A percentile compares a stretch with the other conserved stretches of the same genome.
Evolutionary conservation across 1,140 invertebrate genomes (phyloP).

Genomic region (Drosophila parabipectinata): DNA sequence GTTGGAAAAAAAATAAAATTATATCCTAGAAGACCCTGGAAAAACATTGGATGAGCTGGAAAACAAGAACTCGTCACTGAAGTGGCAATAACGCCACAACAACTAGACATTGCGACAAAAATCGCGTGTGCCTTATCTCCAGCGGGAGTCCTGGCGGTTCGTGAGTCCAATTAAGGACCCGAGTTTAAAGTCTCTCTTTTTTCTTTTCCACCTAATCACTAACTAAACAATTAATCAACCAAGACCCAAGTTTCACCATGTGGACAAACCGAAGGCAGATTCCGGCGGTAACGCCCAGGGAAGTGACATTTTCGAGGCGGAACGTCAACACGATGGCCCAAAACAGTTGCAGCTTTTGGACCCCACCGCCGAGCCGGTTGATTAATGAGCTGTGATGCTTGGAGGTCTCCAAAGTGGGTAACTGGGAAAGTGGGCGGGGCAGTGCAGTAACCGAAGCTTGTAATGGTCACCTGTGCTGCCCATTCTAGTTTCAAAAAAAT

Average conservation of each 20-base stretch:
- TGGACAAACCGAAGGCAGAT: neutral
- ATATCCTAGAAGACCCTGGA: neutral
- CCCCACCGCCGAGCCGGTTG: conserved; percentile 58
- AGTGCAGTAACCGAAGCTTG: conserved; percentile 38
- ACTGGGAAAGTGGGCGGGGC: neutral
- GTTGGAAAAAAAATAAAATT: conserved; percentile 4
- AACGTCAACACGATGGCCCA: conserved; percentile 58
- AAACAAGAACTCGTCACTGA: conserved; percentile 42
- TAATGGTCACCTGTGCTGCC: too few relatives aligned
- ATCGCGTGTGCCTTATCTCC: conserved; percentile 47
- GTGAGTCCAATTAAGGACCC: conserved; percentile 39
- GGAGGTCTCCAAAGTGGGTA: conserved; percentile 18
- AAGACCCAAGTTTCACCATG: conserved; percentile 55
- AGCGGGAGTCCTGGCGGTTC: conserved; percentile 13
- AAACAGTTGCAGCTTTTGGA: conserved; percentile 26
- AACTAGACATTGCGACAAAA: neutral
- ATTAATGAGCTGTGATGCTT: conserved; percentile 72
- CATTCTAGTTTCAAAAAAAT: too few relatives aligned
- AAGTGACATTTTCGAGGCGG: conserved; percentile 66
- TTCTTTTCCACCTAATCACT: conserved; percentile 38
- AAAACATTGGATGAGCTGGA: neutral
- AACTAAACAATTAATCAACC: conserved; percentile 78
- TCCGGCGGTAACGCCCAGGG: conserved; percentile 45
- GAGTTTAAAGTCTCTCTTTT: conserved; percentile 30
- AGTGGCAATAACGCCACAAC: conserved; percentile 64